Conservation (phyloP, 2,797 vertebrate species). For the Pseudocheirus occidentalis region DNA sequence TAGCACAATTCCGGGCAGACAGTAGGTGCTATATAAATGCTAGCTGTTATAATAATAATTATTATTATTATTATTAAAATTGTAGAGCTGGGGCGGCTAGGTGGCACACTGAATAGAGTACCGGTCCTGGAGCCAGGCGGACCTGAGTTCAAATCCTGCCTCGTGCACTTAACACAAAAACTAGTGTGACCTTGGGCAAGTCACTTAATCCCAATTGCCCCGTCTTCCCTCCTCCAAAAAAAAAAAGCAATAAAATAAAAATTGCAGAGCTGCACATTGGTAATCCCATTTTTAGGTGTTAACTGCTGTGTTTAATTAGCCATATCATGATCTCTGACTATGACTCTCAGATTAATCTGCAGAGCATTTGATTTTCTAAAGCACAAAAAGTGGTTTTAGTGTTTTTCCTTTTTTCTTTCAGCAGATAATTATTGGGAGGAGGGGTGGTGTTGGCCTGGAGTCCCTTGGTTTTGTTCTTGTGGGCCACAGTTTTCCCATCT, state of each 20-base stretch:
- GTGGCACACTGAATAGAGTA: no score
- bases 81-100: no score
- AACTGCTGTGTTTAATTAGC: slow-evolving; percentile 8
- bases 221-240: no score
- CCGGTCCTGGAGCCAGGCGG: no score
- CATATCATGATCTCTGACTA: background rate
- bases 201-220: no score
- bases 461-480: no score
- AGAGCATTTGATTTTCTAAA: background rate
- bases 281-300: background rate
- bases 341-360: slow-evolving; percentile 26
- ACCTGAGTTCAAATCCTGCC: no score
- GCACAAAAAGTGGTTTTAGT: slow-evolving; percentile 12
- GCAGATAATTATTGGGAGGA: background rate
- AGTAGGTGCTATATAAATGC: background rate
- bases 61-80: background rate
- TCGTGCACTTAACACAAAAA: no score
- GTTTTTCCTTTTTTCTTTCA: background rate
- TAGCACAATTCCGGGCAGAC: background rate
- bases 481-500: background rate
- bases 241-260: background rate
- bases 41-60: background rate
- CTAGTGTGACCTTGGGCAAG: no score
- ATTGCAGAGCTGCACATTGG: background rate
- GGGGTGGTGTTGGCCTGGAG: background rate